These are phyloP conservation scores for Lamprologus callipterus DNA, from an alignment of 2,113 vertebrate species.

Conservation along the genomic window DNA sequence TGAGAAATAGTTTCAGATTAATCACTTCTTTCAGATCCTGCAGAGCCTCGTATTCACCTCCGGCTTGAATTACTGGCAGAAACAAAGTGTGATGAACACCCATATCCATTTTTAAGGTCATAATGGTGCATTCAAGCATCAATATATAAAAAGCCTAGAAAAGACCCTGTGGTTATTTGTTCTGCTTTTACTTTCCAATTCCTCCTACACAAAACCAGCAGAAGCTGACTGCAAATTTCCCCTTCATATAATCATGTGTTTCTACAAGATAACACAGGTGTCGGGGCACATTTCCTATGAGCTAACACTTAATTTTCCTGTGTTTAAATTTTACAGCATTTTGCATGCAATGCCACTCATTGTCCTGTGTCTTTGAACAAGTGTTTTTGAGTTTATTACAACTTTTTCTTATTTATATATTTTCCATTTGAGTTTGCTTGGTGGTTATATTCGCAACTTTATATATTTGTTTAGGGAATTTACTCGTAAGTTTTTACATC, in stretches of 20 bases:
- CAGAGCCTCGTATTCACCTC: not conserved
- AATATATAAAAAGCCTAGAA: not conserved
- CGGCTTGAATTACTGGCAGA: not conserved
- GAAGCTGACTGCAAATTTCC: not conserved
- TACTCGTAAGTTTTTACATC: not conserved
- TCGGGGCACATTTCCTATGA: not conserved
- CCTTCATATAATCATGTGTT: not conserved
- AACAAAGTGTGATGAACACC: not conserved
- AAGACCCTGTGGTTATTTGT: not conserved
- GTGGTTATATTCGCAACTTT: not conserved
- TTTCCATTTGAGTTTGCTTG: not conserved
- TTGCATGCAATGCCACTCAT: not conserved
- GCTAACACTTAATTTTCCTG: not conserved
- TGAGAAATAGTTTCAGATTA: not conserved
- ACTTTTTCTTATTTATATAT: not conserved
- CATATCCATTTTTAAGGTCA: not conserved
- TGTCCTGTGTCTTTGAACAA: not conserved
- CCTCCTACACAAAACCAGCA: not conserved
- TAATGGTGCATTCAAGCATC: not conserved
- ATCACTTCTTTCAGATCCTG: not conserved
- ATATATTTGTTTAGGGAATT: not conserved
- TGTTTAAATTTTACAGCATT: not conserved
- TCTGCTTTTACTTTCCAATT: not conserved
- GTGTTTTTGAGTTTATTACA: not conserved
- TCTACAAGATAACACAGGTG: not conserved